These are phyloP conservation scores for Caenorhabditis tropicalis DNA, from an alignment of 1,140 invertebrate genomes.

Conservation along the genomic window DNA sequence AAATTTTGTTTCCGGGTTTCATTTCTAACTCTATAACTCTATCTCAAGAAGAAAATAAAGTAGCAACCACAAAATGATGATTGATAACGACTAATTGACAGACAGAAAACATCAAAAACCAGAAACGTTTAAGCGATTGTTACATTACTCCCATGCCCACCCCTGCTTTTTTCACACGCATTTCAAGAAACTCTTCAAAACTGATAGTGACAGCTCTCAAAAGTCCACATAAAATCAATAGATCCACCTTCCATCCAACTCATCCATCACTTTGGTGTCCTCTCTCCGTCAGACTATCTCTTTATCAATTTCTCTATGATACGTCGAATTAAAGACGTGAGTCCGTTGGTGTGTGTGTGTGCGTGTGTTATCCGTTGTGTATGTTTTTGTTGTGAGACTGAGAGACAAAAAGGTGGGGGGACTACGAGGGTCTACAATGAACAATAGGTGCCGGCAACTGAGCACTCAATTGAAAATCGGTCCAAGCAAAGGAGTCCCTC, in stretches of 20 bases:
- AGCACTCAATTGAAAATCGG: conserved; percentile 7
- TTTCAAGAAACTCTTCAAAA: neutral
- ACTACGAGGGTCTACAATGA: conserved; percentile 34
- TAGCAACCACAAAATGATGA: conserved; percentile 6
- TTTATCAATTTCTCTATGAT: conserved; percentile 20
- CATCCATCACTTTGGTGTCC: conserved; percentile 25
- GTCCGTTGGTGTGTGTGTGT: neutral
- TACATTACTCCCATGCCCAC: neutral
- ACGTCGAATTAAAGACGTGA: conserved; percentile 14
- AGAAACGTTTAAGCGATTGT: neutral
- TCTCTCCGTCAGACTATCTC: neutral
- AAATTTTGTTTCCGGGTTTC: too few relatives aligned
- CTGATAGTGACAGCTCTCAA: neutral
- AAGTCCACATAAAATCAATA: conserved; percentile 37
- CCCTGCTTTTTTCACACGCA: conserved; percentile 13
- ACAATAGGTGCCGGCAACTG: conserved; percentile 23
- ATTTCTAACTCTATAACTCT: neutral
- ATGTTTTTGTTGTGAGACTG: conserved; percentile 30
- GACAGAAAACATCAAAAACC: neutral
- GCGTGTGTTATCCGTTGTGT: neutral
- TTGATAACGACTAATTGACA: conserved; percentile 12
- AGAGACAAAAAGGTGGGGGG: conserved; percentile 9
- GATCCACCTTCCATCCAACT: conserved; percentile 28
- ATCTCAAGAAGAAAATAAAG: neutral
- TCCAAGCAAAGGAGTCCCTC: neutral